Conservation (phyloP, 1,140 invertebrate genomes). For the Anthonomus grandis region DNA sequence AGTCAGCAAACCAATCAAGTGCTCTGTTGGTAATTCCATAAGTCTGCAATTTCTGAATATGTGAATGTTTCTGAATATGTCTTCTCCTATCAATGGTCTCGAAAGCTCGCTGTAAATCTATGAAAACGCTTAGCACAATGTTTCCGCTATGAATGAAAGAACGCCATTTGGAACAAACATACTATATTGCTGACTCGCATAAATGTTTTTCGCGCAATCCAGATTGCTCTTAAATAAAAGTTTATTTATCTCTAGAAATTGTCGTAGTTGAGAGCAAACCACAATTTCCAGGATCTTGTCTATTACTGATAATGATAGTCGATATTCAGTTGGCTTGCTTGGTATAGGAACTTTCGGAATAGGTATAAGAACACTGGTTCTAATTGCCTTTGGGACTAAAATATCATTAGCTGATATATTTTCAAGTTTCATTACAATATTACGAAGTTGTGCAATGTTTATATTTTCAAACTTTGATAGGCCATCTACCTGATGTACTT, state of each 20-base stretch:
- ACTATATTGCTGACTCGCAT: constrained; percentile 13
- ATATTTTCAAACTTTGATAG: neutral
- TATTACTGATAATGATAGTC: constrained; percentile 9
- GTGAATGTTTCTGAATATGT: constrained; percentile 7
- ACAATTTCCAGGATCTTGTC: constrained; percentile 21
- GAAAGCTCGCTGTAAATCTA: constrained; percentile 9
- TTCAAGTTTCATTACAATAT: constrained; percentile 5
- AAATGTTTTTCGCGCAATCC: constrained; percentile 16
- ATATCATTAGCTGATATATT: constrained; percentile 2
- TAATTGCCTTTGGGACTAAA: constrained; percentile 9
- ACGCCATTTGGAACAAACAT: constrained; percentile 6
- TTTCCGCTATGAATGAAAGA: constrained; percentile 1
- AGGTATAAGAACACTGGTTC: constrained; percentile 15
- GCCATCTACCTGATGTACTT: neutral
- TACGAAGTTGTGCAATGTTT: neutral
- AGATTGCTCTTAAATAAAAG: constrained; percentile 11
- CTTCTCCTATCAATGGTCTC: constrained; percentile 8
- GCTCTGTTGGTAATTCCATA: too few relatives aligned
- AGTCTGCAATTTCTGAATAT: too few relatives aligned
- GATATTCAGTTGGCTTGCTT: constrained; percentile 15
- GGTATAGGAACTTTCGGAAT: constrained; percentile 16
- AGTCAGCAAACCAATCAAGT: too few relatives aligned
- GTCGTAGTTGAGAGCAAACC: constrained; percentile 1
- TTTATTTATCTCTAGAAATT: constrained; percentile 9
- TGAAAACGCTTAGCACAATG: constrained; percentile 10